These are phyloP conservation scores for Climacteris rufus DNA, from an alignment of 2,113 vertebrate species.

Conservation along the genomic window DNA sequence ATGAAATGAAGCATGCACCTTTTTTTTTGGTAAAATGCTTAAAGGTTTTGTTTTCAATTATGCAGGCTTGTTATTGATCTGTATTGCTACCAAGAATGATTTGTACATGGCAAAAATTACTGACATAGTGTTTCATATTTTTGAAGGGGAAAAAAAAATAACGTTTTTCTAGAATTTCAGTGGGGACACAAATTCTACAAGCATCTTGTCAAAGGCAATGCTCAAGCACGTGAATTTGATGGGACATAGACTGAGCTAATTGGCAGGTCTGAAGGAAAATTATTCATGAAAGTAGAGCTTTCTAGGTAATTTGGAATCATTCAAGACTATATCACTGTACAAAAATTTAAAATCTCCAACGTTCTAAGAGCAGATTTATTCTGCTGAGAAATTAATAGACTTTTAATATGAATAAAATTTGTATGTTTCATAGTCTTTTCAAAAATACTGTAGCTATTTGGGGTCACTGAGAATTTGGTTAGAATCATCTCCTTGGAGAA, in stretches of 20 bases:
- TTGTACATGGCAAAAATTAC: neutral
- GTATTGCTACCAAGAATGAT: rapidly evolving
- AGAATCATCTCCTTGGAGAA: neutral
- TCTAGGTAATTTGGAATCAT: neutral
- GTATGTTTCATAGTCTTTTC: neutral
- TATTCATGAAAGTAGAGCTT: neutral
- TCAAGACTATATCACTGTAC: neutral
- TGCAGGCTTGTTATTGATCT: neutral
- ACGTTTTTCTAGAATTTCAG: neutral
- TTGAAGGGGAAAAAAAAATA: neutral
- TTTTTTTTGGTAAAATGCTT: neutral
- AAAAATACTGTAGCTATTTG: neutral
- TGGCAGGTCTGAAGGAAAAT: neutral
- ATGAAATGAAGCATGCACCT: rapidly evolving
- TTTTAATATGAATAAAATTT: neutral
- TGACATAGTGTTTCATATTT: neutral
- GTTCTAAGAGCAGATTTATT: neutral
- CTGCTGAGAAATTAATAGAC: neutral
- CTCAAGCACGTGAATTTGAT: neutral
- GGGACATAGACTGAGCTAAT: neutral
- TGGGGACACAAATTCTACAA: neutral
- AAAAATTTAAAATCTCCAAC: neutral
- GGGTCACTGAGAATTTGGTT: neutral
- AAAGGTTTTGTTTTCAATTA: neutral
- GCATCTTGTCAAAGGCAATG: neutral